phyloP scores from a whole-genome alignment of 2,797 vertebrate species.

The Naso thynnoides region DNA sequence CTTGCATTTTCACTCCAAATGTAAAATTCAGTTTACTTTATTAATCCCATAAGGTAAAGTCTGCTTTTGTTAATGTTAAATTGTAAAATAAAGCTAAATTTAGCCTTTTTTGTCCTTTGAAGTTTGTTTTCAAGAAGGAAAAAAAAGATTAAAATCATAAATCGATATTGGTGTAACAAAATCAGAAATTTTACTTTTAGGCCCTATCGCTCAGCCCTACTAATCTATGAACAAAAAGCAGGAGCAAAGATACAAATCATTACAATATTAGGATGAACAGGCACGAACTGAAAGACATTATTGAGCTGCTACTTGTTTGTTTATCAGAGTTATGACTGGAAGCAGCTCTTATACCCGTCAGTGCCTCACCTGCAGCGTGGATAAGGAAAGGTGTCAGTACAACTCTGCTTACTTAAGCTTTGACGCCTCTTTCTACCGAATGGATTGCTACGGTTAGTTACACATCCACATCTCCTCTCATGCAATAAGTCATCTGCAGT shows the following conservation, averaged over 20 bases:
- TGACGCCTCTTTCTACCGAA: slow-evolving; percentile 89
- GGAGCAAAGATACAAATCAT: neutral
- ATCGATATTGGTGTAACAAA: too few relatives aligned
- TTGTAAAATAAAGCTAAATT: too few relatives aligned
- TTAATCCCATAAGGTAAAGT: too few relatives aligned
- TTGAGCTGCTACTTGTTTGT: slow-evolving; percentile 20
- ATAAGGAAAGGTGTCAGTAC: slow-evolving; percentile 90
- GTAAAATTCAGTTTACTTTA: too few relatives aligned
- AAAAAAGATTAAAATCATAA: too few relatives aligned
- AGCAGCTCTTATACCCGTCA: slow-evolving; percentile 64
- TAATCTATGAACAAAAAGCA: slow-evolving; percentile 3
- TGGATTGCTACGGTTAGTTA: slow-evolving; percentile 93
- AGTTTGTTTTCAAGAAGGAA: too few relatives aligned
- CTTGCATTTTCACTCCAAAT: too few relatives aligned
- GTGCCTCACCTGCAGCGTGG: slow-evolving; percentile 91
- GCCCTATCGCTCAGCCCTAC: too few relatives aligned
- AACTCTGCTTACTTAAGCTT: slow-evolving; percentile 93
- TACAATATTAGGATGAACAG: neutral
- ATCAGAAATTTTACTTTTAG: too few relatives aligned
- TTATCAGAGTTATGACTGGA: slow-evolving; percentile 82
- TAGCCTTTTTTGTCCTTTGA: too few relatives aligned
- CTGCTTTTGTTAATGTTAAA: too few relatives aligned
- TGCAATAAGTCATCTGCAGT: slow-evolving; percentile 49
- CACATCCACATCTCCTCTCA: slow-evolving; percentile 33
- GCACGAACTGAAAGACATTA: neutral